phyloP scores from a whole-genome alignment of 2,797 vertebrate genomes.

The Semotilus atromaculatus region DNA sequence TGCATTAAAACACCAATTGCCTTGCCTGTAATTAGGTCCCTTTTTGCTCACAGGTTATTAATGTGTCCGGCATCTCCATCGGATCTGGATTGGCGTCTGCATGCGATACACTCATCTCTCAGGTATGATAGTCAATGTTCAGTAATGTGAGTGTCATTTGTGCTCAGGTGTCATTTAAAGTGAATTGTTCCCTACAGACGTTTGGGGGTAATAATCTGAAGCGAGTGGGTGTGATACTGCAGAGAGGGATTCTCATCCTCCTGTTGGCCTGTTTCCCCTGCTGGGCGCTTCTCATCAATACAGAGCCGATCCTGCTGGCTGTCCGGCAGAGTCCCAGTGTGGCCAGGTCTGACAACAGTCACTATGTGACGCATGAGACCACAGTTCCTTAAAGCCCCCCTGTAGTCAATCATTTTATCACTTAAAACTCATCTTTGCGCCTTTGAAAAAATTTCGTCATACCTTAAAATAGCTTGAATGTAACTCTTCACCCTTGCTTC shows the following conservation, averaged over 20 bases:
- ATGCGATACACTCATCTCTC: conserved; percentile 91
- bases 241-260: conserved; percentile 79
- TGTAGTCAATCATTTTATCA: too few species aligned
- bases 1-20: neutral
- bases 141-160: neutral
- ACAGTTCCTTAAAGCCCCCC: too few species aligned
- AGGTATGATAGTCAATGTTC: conserved; percentile 70
- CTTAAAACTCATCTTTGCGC: too few species aligned
- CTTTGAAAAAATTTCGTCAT: too few species aligned
- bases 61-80: conserved; percentile 84
- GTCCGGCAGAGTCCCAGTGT: conserved; percentile 82
- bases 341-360: conserved; percentile 78
- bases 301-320: conserved; percentile 82
- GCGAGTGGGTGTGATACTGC: conserved; percentile 89
- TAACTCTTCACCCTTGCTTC: too few species aligned
- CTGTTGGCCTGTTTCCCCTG: conserved; percentile 91
- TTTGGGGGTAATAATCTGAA: conserved; percentile 90
- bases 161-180: neutral
- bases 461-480: too few species aligned
- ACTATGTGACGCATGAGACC: too few species aligned
- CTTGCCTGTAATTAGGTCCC: neutral
- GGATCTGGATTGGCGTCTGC: conserved; percentile 85
- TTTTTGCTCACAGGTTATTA: conserved; percentile 82
- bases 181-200: conserved; percentile 73
- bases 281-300: conserved; percentile 93